A percentile compares a stretch with the other conserved stretches of the same genome.
Evolutionary conservation across 2,113 vertebrate genomes (phyloP).

Genomic region (Myotis lucifugus): DNA sequence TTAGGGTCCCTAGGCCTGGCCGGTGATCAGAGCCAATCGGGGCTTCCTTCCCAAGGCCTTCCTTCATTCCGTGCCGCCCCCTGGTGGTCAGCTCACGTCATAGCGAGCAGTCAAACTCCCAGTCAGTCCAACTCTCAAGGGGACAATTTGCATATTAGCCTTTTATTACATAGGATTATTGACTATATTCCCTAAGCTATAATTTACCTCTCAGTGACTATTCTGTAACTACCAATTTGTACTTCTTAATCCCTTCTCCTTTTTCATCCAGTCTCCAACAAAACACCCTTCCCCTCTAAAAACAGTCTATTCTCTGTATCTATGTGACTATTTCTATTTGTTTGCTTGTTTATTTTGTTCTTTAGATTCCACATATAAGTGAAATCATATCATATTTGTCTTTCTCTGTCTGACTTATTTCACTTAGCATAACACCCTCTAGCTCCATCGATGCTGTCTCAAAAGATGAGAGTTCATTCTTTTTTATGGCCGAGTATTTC

Average conservation of each 20-base stretch:
- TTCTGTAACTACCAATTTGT: neutral
- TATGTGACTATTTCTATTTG: neutral
- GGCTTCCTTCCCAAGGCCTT: too few species aligned
- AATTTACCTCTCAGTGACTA: neutral
- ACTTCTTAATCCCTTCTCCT: neutral
- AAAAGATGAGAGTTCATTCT: neutral
- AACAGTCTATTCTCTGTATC: neutral
- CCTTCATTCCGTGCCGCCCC: too few species aligned
- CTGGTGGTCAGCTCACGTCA: too few species aligned
- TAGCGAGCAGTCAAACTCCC: too few species aligned
- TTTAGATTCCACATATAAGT: neutral
- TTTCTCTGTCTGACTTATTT: neutral
- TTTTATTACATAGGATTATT: neutral
- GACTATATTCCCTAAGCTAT: neutral
- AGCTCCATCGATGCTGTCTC: neutral
- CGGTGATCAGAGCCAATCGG: too few species aligned
- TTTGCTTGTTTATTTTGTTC: neutral
- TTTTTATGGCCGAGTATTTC: neutral
- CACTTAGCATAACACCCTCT: neutral
- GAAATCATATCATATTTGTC: neutral
- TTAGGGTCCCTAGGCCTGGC: too few species aligned
- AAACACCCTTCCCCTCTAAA: neutral
- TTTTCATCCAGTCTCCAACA: neutral
- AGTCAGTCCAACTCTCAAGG: too few species aligned
- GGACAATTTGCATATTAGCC: too few species aligned